Base-by-base conservation (phyloP, 2,797 vertebrate genomes). In the Lepilemur septentrionalis region DNA sequence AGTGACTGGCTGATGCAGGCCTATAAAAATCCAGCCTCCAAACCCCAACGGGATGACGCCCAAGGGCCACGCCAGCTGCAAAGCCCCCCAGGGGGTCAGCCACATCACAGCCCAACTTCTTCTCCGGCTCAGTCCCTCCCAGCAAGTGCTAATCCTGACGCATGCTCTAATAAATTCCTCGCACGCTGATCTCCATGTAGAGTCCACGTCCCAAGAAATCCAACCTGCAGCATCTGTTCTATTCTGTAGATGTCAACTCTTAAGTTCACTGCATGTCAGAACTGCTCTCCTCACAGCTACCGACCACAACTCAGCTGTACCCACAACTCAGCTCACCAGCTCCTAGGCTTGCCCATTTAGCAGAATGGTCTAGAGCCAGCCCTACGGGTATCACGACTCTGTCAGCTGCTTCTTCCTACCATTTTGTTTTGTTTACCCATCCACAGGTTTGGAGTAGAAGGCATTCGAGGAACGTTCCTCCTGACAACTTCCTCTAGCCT, bases 381-480 rank as follows among this genome's bases (percentile, higher is more conserved):
- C 13, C 57, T n/a, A 0, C 10, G 13, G 48, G 18, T 23, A 25
- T 4, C 25, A 5, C 2, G 1, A 8, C 4, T 55, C 55, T 52
- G 9, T 38, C 67, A 1, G 5, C 4, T 59, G 17, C 46, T 48
- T 59, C 9, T 35, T 30, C 43, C 35, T 8, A 35, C 28, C 9
- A 6, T 35, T 46, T 59, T 17, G 6, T 75, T 38, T 76, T 25
- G 6, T 41, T 73, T 20, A 59, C 11, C 28, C 18, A 41, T 30
- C 50, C 28, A 41, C 30, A 17, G 12, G 15, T 9, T 72, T 70
- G 43, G 15, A 7, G 32, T 41, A 48, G 48, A 52, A 69, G 6
- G n/a, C 2, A 5, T 52, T 82, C 80, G 65, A 76, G 35, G 65
- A 17, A 3, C 2, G 4, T 28, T 43, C 10, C 30, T 93, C 23